Evolutionary conservation across 2,888 invertebrate species (phyloP), one percentile per base, ranked within the genome.

Genomic region (Caenorhabditis sp.): DNA sequence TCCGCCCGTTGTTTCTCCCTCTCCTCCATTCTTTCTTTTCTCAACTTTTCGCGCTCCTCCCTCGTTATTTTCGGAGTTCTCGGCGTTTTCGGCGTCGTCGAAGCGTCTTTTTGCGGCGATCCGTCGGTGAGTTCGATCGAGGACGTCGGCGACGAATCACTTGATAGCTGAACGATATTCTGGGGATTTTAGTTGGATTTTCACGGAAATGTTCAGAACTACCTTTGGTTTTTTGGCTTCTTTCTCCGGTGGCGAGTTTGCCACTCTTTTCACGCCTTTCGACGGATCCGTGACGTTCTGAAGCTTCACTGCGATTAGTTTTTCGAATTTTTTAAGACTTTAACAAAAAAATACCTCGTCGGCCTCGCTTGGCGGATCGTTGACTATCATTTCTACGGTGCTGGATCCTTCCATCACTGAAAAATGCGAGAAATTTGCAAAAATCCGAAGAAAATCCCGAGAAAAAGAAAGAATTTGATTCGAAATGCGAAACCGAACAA

Each of bases 41-140:
- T 66, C 62, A 56, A 46, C 43, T 58, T 66, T 39, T 78, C 78
- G 0, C 78, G 72, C 7, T 78, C 78, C 50, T 78, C 78, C 30
- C 56, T 78, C 9, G 66, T 45, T 6, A 65, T 27, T 41, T 71
- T 76, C 6, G 75, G 75, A 24, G 75, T 75, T 39, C 59, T 71
- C 32, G 77, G 77, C 8, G 71, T 71, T 35, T 61, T 76, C 15
- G 71, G 72, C 15, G 77, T 77, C 59, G 13, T 43, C 7, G 65
- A 52, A 9, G 56, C 59, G 24, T 46, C n/a, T 15, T 55, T 71
- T 11, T 22, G 13, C 13, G 68, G 59, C 24, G 68, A 68, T 13
- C 9, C 50, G 6, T 27, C 41, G 1, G 43, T 13, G 5, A 63
- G 1, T 15, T 55, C 48, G 7, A 50, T 48, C 17, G 56, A 48